phyloP scores from a whole-genome alignment of 2,888 invertebrate species.

The Seira musarum region DNA sequence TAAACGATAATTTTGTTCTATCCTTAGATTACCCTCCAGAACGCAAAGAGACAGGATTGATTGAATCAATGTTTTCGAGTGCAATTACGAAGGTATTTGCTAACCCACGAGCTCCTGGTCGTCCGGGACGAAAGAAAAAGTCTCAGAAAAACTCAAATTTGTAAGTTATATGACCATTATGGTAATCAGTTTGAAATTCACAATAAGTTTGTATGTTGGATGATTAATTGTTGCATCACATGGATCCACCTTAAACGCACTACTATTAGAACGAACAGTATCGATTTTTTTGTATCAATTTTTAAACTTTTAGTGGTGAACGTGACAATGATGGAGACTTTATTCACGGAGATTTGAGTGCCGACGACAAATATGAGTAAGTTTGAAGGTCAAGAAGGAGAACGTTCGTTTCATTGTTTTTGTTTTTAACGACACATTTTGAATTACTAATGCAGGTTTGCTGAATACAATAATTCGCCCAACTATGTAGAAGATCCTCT shows the following conservation, averaged over 20 bases:
- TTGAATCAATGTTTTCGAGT: slow-evolving; percentile 22
- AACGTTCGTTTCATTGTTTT: neutral
- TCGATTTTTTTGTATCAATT: neutral
- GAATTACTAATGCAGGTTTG: neutral
- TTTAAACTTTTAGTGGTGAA: neutral
- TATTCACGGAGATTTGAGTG: neutral
- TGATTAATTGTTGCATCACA: too few relatives aligned
- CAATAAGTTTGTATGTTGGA: too few relatives aligned
- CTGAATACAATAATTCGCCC: slow-evolving; percentile 3
- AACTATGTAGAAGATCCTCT: slow-evolving; percentile 23
- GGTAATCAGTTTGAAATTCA: neutral
- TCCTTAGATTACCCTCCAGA: slow-evolving; percentile 3
- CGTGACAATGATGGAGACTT: neutral
- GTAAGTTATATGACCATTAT: neutral
- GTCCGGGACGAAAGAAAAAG: neutral
- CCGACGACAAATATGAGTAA: neutral
- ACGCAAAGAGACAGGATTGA: slow-evolving; percentile 11
- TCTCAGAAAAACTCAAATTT: neutral
- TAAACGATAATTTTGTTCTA: neutral
- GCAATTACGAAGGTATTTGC: slow-evolving; percentile 32
- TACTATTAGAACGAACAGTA: neutral
- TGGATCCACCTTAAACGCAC: too few relatives aligned
- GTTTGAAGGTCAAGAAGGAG: neutral
- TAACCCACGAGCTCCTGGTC: neutral
- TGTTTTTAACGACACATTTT: neutral